Evolutionary conservation across 53 echinoderm and acorn worm species (phyloP).

Genomic region (Temnopleurus reevesii): DNA sequence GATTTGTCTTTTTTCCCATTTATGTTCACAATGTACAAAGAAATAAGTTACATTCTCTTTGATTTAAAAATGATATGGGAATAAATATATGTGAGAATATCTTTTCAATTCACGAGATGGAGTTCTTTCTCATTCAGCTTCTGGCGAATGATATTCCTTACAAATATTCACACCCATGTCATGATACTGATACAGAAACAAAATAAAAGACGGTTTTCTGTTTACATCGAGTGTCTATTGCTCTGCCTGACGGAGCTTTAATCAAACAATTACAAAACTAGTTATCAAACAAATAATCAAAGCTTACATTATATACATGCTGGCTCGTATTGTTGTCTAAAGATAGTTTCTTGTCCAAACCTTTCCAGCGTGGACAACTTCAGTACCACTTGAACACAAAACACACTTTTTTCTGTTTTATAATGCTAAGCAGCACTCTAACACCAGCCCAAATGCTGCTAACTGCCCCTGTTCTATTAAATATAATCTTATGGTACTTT

Average conservation of each 20-base stretch:
- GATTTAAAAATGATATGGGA: too few species aligned
- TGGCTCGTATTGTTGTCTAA: constrained; percentile 20
- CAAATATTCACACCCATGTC: too few species aligned
- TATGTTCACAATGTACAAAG: too few species aligned
- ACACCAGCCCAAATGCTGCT: background rate
- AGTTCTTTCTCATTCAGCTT: too few species aligned
- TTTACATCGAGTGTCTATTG: constrained; percentile 24
- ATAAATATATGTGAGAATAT: too few species aligned
- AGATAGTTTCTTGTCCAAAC: background rate
- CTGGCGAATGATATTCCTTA: too few species aligned
- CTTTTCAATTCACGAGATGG: too few species aligned
- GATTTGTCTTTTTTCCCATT: too few species aligned
- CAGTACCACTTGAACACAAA: background rate
- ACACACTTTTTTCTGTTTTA: background rate
- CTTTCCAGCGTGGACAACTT: background rate
- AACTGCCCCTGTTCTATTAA: background rate
- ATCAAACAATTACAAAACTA: constrained; percentile 39
- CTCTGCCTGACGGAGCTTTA: constrained; percentile 29
- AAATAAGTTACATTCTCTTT: too few species aligned
- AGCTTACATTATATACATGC: constrained; percentile 45
- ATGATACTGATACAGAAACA: too few species aligned
- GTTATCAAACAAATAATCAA: constrained; percentile 27
- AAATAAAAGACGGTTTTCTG: background rate
- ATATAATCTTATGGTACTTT: constrained; percentile 24
- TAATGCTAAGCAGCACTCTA: constrained; percentile 19